Conservation (phyloP, 2,888 invertebrate genomes). For the Listrodromus nycthemerus region DNA sequence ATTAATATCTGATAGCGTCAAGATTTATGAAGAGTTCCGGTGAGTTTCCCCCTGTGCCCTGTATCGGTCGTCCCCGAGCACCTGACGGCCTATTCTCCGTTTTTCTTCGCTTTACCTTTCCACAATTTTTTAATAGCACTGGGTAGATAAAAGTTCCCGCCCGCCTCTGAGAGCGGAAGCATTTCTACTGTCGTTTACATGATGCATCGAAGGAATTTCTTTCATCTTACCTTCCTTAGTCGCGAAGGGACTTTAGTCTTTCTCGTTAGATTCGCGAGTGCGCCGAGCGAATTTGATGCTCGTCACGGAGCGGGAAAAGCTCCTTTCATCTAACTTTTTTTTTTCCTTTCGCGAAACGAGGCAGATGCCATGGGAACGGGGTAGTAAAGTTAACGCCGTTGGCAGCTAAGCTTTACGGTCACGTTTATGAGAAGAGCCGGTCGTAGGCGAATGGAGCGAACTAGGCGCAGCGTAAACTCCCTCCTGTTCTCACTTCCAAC, state of each 20-base stretch:
- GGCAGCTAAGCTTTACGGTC: constrained; percentile 67
- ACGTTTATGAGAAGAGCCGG: constrained; percentile 64
- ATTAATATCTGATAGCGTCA: constrained; percentile 36
- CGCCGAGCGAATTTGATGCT: constrained; percentile 15
- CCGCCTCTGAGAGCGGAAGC: neutral
- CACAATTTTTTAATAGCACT: constrained; percentile 36
- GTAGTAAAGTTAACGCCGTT: constrained; percentile 70
- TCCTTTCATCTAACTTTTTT: constrained; percentile 30
- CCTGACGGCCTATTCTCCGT: neutral
- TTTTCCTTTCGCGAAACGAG: constrained; percentile 13
- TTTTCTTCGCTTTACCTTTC: constrained; percentile 38
- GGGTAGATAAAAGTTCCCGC: neutral
- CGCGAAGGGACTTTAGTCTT: constrained; percentile 19
- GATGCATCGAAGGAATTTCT: constrained; percentile 54
- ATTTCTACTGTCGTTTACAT: constrained; percentile 44
- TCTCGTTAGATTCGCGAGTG: constrained; percentile 26
- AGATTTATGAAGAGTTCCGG: constrained; percentile 59
- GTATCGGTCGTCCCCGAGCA: neutral
- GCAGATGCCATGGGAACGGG: constrained; percentile 45
- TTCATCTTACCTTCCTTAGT: constrained; percentile 23
- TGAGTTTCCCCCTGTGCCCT: constrained; percentile 17
- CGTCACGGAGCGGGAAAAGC: constrained; percentile 30
- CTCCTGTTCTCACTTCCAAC: constrained; percentile 25
- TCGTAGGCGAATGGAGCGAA: constrained; percentile 52
- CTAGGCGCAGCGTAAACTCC: constrained; percentile 57